A percentile compares a stretch with the other conserved stretches of the same genome.
Conservation (phyloP, 1,140 invertebrate genomes). For the Atta cephalotes region DNA sequence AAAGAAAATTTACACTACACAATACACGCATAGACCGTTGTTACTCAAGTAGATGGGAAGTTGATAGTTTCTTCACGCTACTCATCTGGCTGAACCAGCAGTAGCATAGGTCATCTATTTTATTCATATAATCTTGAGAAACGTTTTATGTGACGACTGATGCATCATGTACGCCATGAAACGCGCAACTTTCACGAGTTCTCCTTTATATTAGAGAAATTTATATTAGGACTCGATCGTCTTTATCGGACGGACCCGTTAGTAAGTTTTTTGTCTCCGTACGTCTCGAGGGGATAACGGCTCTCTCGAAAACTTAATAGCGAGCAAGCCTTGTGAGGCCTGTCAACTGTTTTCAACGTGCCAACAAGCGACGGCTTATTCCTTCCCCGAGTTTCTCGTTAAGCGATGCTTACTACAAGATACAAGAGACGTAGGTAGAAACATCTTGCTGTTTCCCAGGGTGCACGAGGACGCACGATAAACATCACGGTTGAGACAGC, state of each 20-base stretch:
- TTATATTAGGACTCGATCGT: conserved; percentile 37
- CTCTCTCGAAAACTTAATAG: conserved; percentile 52
- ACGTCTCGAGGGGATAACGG: conserved; percentile 49
- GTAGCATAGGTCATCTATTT: conserved; percentile 28
- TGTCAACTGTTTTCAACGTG: conserved; percentile 15
- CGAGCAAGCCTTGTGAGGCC: conserved; percentile 37
- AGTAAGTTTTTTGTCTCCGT: conserved; percentile 16
- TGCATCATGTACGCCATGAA: background rate
- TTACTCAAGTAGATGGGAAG: background rate
- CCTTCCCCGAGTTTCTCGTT: conserved; percentile 53
- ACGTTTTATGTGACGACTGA: background rate
- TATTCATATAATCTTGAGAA: conserved; percentile 25
- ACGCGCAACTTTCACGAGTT: conserved; percentile 29
- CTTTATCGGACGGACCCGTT: conserved; percentile 38
- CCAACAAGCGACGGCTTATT: conserved; percentile 33
- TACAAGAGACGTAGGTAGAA: conserved; percentile 49
- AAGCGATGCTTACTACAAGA: conserved; percentile 52
- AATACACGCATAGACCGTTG: conserved; percentile 3
- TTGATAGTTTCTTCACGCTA: conserved; percentile 18
- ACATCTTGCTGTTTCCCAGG: conserved; percentile 29
- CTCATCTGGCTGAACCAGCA: background rate
- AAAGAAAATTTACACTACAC: conserved; percentile 33
- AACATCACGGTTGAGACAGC: conserved; percentile 65
- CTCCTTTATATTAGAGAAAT: conserved; percentile 46
- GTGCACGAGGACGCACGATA: conserved; percentile 61